phyloP scores from a whole-genome alignment of 2,888 invertebrate species.

The Drosophila lutescens region DNA sequence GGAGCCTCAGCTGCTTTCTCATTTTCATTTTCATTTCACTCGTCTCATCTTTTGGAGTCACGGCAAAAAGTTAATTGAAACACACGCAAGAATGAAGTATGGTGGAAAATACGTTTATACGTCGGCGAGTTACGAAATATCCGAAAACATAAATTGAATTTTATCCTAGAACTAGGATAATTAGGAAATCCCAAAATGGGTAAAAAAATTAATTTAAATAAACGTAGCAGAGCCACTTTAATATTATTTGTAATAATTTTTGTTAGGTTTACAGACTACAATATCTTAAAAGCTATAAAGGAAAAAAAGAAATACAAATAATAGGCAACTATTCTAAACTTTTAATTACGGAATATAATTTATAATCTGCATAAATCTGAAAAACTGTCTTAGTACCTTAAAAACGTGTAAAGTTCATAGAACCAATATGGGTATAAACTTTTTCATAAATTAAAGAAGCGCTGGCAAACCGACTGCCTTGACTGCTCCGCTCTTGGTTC shows the following conservation, averaged over 20 bases:
- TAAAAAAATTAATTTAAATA: too few relatives aligned
- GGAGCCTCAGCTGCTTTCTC: conserved; percentile 55
- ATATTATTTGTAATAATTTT: too few relatives aligned
- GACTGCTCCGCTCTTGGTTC: not conserved
- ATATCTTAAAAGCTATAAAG: too few relatives aligned
- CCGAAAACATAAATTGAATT: not conserved
- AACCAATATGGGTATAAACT: conserved; percentile 11
- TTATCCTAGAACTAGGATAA: too few relatives aligned
- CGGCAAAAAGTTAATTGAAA: conserved; percentile 80
- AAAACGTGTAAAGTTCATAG: conserved; percentile 9
- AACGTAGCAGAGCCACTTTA: too few relatives aligned
- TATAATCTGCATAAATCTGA: not conserved
- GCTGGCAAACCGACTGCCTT: not conserved
- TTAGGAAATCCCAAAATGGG: too few relatives aligned
- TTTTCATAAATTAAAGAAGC: not conserved
- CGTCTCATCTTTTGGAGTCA: conserved; percentile 58
- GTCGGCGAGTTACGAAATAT: not conserved
- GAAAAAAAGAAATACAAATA: too few relatives aligned
- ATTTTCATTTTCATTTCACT: conserved; percentile 37
- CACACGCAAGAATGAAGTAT: conserved; percentile 68
- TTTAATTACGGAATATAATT: too few relatives aligned
- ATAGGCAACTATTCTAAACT: too few relatives aligned
- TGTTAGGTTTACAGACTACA: too few relatives aligned
- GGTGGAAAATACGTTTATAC: conserved; percentile 41
- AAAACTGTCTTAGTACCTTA: not conserved